A percentile compares a stretch with the other conserved stretches of the same genome.
Conservation (phyloP, 2,797 vertebrate species). For the Tympanoctomys barrerae region DNA sequence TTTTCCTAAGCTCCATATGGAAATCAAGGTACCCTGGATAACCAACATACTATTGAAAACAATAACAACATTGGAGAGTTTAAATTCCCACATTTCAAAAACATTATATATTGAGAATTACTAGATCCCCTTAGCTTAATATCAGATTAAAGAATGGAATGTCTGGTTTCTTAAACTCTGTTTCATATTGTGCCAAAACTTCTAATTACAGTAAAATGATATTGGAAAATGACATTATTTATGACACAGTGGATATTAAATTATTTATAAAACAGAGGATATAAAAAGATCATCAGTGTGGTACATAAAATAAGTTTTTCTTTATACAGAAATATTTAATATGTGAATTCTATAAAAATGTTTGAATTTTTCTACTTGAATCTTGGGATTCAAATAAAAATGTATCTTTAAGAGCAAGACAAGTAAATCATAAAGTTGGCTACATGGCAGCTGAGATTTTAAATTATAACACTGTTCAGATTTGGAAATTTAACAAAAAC, state of each 20-base stretch:
- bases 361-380: background rate
- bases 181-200: background rate
- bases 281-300: conserved; percentile 30
- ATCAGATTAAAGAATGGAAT: background rate
- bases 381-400: conserved; percentile 46
- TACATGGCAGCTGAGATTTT: background rate
- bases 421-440: conserved; percentile 36
- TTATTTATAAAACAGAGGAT: background rate
- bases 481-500: conserved; percentile 19
- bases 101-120: conserved; percentile 4
- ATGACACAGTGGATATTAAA: background rate
- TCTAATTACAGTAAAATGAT: background rate
- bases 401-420: background rate
- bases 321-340: background rate
- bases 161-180: background rate
- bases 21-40: background rate
- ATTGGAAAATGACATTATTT: no score
- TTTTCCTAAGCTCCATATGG: background rate
- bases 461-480: background rate
- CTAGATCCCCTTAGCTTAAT: background rate
- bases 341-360: conserved; percentile 19
- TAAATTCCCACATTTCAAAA: background rate
- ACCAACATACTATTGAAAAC: background rate
- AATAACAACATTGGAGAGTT: conserved; percentile 2
- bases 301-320: background rate